Evolutionary conservation across 2,113 vertebrate species (phyloP).

Genomic region (Cairina moschata): DNA sequence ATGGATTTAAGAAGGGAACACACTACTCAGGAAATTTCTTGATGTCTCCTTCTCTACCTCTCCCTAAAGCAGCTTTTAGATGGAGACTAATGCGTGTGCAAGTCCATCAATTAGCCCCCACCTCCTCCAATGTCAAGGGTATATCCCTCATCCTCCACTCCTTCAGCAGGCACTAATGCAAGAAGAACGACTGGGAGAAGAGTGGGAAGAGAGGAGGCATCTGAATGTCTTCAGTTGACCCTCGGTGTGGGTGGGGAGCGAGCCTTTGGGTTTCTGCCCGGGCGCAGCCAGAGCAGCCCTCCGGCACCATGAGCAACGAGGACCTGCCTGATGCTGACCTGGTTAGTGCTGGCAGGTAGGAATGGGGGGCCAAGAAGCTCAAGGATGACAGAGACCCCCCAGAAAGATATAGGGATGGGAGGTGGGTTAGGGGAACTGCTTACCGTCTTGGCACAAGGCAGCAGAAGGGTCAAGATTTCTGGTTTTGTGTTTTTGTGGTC

Average conservation of each 20-base stretch:
- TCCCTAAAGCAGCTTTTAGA: background rate
- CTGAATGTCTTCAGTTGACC: background rate
- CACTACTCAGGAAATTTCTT: accelerated
- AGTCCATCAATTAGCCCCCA: background rate
- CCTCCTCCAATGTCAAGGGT: background rate
- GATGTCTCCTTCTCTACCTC: background rate
- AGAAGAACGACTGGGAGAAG: background rate
- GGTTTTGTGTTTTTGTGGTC: background rate
- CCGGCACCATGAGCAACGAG: background rate
- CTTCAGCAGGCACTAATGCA: background rate
- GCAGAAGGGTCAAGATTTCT: background rate
- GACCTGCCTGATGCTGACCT: background rate
- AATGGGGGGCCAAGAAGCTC: background rate
- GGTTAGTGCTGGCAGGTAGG: constrained; percentile 49
- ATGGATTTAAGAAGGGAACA: background rate
- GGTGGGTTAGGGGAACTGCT: background rate
- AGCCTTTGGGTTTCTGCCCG: background rate
- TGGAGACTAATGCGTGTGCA: background rate
- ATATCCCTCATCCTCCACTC: background rate
- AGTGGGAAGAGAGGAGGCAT: background rate
- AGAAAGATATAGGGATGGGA: background rate
- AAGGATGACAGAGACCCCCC: background rate
- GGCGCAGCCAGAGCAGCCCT: background rate
- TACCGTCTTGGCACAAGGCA: background rate
- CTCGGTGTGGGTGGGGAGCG: background rate